Evolutionary conservation across 2,113 vertebrate species (phyloP), one percentile per base, ranked within the genome.

Genomic region (Phyllopteryx taeniolatus): DNA sequence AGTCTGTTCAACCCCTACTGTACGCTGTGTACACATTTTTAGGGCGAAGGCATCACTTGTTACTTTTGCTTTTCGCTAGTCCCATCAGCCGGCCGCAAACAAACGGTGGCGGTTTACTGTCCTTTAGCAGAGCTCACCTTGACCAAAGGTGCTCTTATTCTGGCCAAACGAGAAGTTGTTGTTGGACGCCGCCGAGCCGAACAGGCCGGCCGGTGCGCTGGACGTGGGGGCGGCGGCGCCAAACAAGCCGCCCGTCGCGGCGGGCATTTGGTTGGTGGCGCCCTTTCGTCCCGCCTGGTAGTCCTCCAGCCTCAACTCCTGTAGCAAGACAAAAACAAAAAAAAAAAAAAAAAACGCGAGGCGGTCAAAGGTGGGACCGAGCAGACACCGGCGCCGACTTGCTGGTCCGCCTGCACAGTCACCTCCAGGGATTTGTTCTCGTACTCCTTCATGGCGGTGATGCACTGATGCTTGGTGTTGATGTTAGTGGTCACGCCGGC

Each of bases 401-500:
- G 42, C 20, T 11, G 42, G 17, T 39, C 2, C 39, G 8, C 42
- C 42, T 3, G 42, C 39, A 15, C 8, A 72, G 76, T 68, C 27
- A 90, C 90, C 90, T 91, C 90, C 74, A 91, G 79, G 0, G 88
- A 90, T 10, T 91, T 91, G 92, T 96, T 98, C 83, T 99, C 97
- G 0, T 99, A 99, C 61, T 99, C 98, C 80, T 99, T 99, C 98
- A 99, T 99, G 68, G 98, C 98, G 5, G 97, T 99, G 81, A 99
- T 99, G 75, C 98, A 99, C 68, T 99, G 98, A 80, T 99, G 98
- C 72, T 99, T 99, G 62, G 97, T 99, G 82, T 95, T 98, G 91
- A 99, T 98, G 88, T 94, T 99, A 0, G 97, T 98, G 79, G 96
- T 99, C 69, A 97, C 96, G 0, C 96, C 96, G 0, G 94, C 94